These are phyloP conservation scores for Diadegma fenestrale DNA, from an alignment of 2,888 invertebrate species.

Conservation along the genomic window DNA sequence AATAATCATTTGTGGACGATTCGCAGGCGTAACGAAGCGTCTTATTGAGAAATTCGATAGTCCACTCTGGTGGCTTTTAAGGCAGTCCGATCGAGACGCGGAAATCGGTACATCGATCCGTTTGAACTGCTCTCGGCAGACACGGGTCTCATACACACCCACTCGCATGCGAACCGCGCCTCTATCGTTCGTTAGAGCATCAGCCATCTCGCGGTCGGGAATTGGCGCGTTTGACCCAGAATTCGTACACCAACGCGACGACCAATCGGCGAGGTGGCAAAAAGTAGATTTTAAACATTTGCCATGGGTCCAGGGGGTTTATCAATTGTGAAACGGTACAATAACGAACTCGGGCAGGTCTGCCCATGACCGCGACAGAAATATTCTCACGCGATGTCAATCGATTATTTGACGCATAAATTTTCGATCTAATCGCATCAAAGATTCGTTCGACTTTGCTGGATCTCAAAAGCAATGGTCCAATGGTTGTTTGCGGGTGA, in stretches of 20 bases:
- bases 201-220: conserved; percentile 30
- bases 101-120: conserved; percentile 23
- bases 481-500: not conserved
- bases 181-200: conserved; percentile 38
- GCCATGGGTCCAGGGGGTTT: conserved; percentile 29
- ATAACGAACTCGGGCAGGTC: conserved; percentile 59
- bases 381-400: conserved; percentile 31
- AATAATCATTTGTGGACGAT: conserved; percentile 38
- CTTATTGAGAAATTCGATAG: conserved; percentile 51
- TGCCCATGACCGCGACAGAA: conserved; percentile 28
- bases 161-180: not conserved
- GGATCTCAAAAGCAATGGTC: not conserved
- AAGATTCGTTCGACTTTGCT: conserved; percentile 11
- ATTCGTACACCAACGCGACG: conserved; percentile 38
- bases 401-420: conserved; percentile 39
- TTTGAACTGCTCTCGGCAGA: conserved; percentile 44
- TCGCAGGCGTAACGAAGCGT: not conserved
- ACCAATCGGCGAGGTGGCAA: conserved; percentile 47
- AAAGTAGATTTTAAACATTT: conserved; percentile 57
- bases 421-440: conserved; percentile 39
- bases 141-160: conserved; percentile 17
- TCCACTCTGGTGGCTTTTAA: conserved; percentile 16
- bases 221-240: conserved; percentile 58
- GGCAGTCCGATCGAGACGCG: conserved; percentile 1
- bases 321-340: conserved; percentile 66